Conservation (phyloP, 2,113 vertebrate genomes). For the Mohoua ochrocephala region DNA sequence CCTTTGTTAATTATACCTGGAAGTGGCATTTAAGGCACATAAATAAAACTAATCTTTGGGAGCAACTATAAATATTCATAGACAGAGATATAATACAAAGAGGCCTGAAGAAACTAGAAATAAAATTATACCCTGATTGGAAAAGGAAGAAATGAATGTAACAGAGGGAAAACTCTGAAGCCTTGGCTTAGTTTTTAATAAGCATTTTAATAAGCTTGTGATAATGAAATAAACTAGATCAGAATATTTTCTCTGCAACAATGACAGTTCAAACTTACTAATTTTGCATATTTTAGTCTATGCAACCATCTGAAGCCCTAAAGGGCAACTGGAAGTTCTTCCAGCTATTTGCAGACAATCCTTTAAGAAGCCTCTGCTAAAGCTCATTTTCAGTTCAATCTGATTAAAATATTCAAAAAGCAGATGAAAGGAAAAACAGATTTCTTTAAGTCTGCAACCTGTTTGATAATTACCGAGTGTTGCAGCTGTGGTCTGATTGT, state of each 20-base stretch:
- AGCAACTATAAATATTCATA: conserved; percentile 8
- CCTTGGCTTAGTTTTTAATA: background rate
- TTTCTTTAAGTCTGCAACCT: background rate
- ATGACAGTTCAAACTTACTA: background rate
- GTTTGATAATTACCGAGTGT: background rate
- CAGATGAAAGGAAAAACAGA: background rate
- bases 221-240: conserved; percentile 35
- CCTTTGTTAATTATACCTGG: background rate
- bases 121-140: background rate
- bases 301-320: background rate
- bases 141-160: background rate
- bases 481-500: background rate
- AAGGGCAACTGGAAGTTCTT: background rate
- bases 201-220: background rate
- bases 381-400: background rate
- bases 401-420: background rate
- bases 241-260: background rate
- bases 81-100: background rate
- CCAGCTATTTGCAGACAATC: background rate
- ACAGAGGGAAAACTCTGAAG: background rate
- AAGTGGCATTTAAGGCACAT: background rate
- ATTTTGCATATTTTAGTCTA: background rate
- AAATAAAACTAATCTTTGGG: background rate
- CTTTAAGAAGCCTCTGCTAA: background rate
- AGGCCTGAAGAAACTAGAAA: background rate